phyloP scores from a whole-genome alignment of 2,113 vertebrate species.

The Austrofundulus limnaeus region DNA sequence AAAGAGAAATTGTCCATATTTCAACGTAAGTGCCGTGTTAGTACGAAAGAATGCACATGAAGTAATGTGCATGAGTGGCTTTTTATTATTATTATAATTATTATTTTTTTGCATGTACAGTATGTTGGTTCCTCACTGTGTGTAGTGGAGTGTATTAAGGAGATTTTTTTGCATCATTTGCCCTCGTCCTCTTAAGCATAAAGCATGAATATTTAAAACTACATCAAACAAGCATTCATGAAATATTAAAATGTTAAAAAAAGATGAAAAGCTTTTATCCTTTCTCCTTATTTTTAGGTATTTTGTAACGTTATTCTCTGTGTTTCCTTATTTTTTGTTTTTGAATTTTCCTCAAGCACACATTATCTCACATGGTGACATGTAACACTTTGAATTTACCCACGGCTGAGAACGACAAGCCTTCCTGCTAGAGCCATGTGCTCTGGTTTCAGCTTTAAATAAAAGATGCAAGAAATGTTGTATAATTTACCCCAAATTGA shows the following conservation, averaged over 20 bases:
- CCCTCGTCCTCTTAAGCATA: slow-evolving; percentile 72
- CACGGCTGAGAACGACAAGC: slow-evolving; percentile 51
- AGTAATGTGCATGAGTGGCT: slow-evolving; percentile 6
- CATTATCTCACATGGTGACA: slow-evolving; percentile 9
- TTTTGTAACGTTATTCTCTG: slow-evolving; percentile 35
- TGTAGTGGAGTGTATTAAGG: slow-evolving; percentile 32
- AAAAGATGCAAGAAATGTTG: slow-evolving; percentile 36
- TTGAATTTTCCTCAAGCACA: slow-evolving; percentile 22
- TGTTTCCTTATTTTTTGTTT: not conserved
- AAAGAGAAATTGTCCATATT: slow-evolving; percentile 45
- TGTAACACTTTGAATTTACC: slow-evolving; percentile 46
- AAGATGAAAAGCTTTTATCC: slow-evolving; percentile 77
- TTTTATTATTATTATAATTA: slow-evolving; percentile 7
- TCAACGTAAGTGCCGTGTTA: slow-evolving; percentile 57
- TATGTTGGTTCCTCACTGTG: slow-evolving; percentile 29
- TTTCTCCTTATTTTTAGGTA: slow-evolving; percentile 47
- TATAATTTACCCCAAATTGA: slow-evolving; percentile 49
- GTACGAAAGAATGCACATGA: slow-evolving; percentile 23
- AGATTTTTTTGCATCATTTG: slow-evolving; percentile 69
- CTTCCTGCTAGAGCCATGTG: slow-evolving; percentile 42
- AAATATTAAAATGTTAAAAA: slow-evolving; percentile 77
- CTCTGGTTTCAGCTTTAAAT: slow-evolving; percentile 60
- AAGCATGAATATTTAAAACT: slow-evolving; percentile 80
- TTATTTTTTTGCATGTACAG: not conserved
- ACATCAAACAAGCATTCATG: slow-evolving; percentile 80